A percentile compares a stretch with the other conserved stretches of the same genome.
Evolutionary conservation across 2,888 invertebrate genomes (phyloP).

Genomic region (Digitonthophagus gazella): DNA sequence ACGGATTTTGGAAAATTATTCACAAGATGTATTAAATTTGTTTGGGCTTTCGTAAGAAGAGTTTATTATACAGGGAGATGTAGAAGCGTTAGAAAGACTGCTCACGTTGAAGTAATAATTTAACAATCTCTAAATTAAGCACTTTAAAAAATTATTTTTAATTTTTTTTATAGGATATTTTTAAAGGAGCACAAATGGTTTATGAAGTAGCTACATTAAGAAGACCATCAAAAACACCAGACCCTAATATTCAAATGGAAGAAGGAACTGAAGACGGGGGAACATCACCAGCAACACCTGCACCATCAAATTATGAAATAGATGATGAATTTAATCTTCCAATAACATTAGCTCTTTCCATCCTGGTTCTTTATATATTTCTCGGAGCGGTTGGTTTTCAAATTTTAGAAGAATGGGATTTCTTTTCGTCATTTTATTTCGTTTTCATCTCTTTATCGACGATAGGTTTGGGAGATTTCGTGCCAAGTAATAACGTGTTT

Average conservation of each 20-base stretch:
- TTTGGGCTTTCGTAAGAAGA: constrained; percentile 83
- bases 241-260: constrained; percentile 38
- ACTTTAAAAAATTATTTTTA: not conserved
- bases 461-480: constrained; percentile 93
- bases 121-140: not conserved
- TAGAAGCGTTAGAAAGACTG: constrained; percentile 71
- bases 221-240: constrained; percentile 63
- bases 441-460: constrained; percentile 97
- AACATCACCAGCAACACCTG: constrained; percentile 70
- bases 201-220: constrained; percentile 76
- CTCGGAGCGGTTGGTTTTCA: constrained; percentile 80
- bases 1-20: constrained; percentile 95
- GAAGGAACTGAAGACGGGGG: constrained; percentile 39
- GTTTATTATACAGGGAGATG: constrained; percentile 86
- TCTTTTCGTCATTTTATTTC: constrained; percentile 93
- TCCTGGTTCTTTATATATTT: constrained; percentile 83
- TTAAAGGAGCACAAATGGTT: constrained; percentile 78
- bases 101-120: constrained; percentile 65
- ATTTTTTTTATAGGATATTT: constrained; percentile 64
- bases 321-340: constrained; percentile 95
- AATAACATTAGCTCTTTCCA: constrained; percentile 80
- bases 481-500: constrained; percentile 74
- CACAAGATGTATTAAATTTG: constrained; percentile 84
- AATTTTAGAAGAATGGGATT: constrained; percentile 81
- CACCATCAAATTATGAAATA: constrained; percentile 73